These are phyloP conservation scores for Calidris pygmaea DNA, from an alignment of 2,113 vertebrate species.

Conservation along the genomic window DNA sequence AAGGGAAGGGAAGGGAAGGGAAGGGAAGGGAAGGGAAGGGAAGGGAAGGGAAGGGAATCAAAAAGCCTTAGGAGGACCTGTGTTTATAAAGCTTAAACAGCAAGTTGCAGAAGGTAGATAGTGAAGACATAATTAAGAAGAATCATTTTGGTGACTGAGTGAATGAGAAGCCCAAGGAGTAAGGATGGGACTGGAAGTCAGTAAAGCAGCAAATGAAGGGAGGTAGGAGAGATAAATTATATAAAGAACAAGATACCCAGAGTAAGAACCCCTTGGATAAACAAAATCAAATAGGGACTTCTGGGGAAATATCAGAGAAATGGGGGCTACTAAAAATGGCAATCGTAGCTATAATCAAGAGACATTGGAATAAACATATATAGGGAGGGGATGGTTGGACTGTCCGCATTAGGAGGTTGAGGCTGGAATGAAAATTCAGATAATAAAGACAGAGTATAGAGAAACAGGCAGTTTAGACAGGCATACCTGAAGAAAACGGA, in stretches of 20 bases:
- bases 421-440: not conserved
- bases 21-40: too few species aligned
- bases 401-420: not conserved
- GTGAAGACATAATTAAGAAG: not conserved
- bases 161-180: not conserved
- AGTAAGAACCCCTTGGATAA: not conserved
- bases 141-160: not conserved
- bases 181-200: not conserved
- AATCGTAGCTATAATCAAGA: not conserved
- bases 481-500: not conserved
- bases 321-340: not conserved
- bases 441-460: not conserved
- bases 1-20: too few species aligned
- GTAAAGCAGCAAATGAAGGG: not conserved
- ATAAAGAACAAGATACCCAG: not conserved
- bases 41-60: too few species aligned
- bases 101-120: not conserved
- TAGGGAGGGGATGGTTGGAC: fast-evolving
- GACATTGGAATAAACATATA: not conserved
- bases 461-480: not conserved
- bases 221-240: not conserved
- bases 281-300: not conserved
- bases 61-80: fast-evolving
- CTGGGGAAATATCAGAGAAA: not conserved
- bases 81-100: not conserved